Percentiles rank a stretch among this genome's conserved stretches.
phyloP scores from a whole-genome alignment of 2,888 invertebrate species.

The Branchipolynoe longqiensis region DNA sequence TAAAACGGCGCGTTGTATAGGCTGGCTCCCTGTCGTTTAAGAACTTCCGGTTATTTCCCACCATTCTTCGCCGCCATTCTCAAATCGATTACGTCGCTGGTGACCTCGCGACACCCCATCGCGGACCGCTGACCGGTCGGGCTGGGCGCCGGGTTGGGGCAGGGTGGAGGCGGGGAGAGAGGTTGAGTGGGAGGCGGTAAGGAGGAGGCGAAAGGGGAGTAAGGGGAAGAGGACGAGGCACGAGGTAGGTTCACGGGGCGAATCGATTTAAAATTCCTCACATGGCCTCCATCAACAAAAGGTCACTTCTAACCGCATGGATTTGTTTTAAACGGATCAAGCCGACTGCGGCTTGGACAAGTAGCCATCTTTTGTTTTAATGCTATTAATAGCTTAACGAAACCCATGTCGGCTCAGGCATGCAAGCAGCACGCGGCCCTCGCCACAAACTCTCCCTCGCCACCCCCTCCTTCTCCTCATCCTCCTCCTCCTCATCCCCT shows the following conservation, averaged over 20 bases:
- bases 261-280: slow-evolving; percentile 42
- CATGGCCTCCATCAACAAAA: slow-evolving; percentile 52
- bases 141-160: not conserved
- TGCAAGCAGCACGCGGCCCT: too few species aligned
- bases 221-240: not conserved
- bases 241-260: not conserved
- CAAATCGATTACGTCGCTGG: slow-evolving; percentile 37
- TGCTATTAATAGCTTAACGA: slow-evolving; percentile 30
- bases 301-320: slow-evolving; percentile 48
- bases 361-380: slow-evolving; percentile 42
- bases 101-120: slow-evolving; percentile 43
- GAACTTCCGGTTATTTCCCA: slow-evolving; percentile 46
- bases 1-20: too few species aligned
- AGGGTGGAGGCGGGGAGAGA: not conserved
- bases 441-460: too few species aligned
- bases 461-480: too few species aligned
- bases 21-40: slow-evolving; percentile 12
- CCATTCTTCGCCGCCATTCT: slow-evolving; percentile 48
- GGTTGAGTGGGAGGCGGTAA: not conserved
- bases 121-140: not conserved
- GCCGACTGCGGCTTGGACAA: not conserved
- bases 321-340: slow-evolving; percentile 50
- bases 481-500: not conserved
- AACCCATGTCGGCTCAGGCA: too few species aligned
- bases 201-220: not conserved